These are phyloP conservation scores for Charaxes varanes DNA, from an alignment of 1,140 invertebrate genomes.

Conservation along the genomic window DNA sequence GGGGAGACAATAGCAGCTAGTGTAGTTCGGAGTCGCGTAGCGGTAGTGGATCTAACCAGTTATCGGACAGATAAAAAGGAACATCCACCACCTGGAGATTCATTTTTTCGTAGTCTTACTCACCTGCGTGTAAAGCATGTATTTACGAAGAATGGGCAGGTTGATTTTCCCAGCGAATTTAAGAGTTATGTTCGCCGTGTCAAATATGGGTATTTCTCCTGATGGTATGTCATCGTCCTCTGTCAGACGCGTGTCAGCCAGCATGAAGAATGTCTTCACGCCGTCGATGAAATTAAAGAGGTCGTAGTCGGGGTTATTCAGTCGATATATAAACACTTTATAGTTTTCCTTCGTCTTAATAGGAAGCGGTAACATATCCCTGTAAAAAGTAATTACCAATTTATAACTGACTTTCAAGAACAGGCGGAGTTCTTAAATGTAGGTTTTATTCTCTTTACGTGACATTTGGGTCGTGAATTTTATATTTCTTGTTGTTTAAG, in stretches of 20 bases:
- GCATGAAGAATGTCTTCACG: conserved; percentile 81
- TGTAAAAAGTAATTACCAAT: conserved; percentile 52
- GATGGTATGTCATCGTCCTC: conserved; percentile 72
- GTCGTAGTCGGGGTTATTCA: conserved; percentile 76
- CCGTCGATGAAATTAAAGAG: conserved; percentile 80
- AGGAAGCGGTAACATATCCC: conserved; percentile 77
- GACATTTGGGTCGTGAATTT: too few relatives aligned
- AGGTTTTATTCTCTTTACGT: too few relatives aligned
- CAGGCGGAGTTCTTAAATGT: too few relatives aligned
- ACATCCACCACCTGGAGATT: too few relatives aligned
- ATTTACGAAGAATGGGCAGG: conserved; percentile 77
- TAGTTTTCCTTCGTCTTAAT: conserved; percentile 74
- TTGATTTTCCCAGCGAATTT: conserved; percentile 78
- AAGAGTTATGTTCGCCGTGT: conserved; percentile 77
- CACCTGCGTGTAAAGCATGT: conserved; percentile 80
- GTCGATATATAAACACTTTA: conserved; percentile 76
- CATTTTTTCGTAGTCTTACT: too few relatives aligned
- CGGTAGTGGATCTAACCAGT: too few relatives aligned
- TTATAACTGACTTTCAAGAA: not conserved
- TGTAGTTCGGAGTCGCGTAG: too few relatives aligned
- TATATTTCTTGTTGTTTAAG: too few relatives aligned
- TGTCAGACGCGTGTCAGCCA: conserved; percentile 79
- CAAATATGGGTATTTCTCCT: conserved; percentile 82
- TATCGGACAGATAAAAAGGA: too few relatives aligned
- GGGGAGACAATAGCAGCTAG: too few relatives aligned